Base-by-base conservation (phyloP, 2,888 invertebrate species). In the Drosophila cognata region DNA sequence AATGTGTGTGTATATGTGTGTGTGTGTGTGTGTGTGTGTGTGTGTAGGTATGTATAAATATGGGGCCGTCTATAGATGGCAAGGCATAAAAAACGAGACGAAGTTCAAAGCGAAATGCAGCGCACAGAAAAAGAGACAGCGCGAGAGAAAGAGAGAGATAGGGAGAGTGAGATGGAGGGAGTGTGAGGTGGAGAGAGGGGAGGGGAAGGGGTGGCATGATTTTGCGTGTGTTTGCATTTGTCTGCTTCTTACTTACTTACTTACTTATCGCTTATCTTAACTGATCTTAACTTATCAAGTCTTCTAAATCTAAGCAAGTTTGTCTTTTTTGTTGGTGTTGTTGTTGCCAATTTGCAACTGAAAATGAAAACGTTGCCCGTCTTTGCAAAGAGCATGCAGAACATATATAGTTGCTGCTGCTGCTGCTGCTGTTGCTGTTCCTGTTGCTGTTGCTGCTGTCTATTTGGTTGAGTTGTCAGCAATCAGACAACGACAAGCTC, bases 41-140 rank as follows among this genome's bases (percentile, higher is more conserved):
- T 69, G 13, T 67, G 41, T 57, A 63, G 64, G 59, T 48, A 43
- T 36, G 48, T 57, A 36, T 77, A 53, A 55, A 62, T 62, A 62
- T 79, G 76, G 67, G 64, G 51, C 71, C 71, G 77, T 66, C 79
- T 79, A 71, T 75, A 65, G 58, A 57, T 72, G 80, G 76, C 56
- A 59, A 65, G 79, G 69, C 72, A 81, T 77, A 77, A 81, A 76
- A 81, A 82, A 82, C 81, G 79, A 76, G 76, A 74, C 77, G 88
- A 87, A 89, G 89, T 89, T 89, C 89, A 86, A 88, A 86, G 81
- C 81, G 62, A 76, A 76, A 59, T 52, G 41, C 58, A 71, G 65
- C 59, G 71, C 75, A 68, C 65, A 69, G 67, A 62, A 70, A 72
- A 75, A 69, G 64, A 56, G 66, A 25, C 33, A 58, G 16, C 46